These are phyloP conservation scores for Nylanderia fulva DNA, from an alignment of 1,140 invertebrate species.

Conservation along the genomic window DNA sequence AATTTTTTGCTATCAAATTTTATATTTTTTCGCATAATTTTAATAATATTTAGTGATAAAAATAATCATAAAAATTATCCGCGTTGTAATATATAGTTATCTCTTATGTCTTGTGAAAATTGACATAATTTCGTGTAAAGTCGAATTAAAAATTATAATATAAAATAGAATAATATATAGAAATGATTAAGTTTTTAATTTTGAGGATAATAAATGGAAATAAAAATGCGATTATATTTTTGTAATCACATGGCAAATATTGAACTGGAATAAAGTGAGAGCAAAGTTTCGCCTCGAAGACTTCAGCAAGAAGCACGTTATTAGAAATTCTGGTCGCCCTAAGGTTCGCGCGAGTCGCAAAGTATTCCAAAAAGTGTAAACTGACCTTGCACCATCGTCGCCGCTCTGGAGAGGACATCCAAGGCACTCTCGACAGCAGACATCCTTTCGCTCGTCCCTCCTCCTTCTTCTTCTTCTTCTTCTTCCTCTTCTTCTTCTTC, in stretches of 20 bases:
- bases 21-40: neutral
- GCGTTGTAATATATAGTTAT: too few species aligned
- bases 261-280: neutral
- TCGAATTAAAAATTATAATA: too few species aligned
- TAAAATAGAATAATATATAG: too few species aligned
- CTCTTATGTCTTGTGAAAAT: too few species aligned
- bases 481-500: too few species aligned
- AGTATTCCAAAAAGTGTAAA: slow-evolving; percentile 64
- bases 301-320: neutral
- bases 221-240: neutral
- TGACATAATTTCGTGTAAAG: too few species aligned
- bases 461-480: neutral
- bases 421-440: slow-evolving; percentile 92
- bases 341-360: neutral
- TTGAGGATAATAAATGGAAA: neutral
- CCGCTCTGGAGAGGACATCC: slow-evolving; percentile 95
- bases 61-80: too few species aligned
- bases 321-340: neutral
- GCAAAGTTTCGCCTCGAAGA: neutral
- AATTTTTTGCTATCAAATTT: neutral
- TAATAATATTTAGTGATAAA: neutral
- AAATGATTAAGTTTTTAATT: too few species aligned
- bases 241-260: neutral
- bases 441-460: slow-evolving; percentile 68
- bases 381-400: slow-evolving; percentile 95